Base-by-base conservation (phyloP, 2,888 invertebrate species). In the Chrysotoxum bicinctum region DNA sequence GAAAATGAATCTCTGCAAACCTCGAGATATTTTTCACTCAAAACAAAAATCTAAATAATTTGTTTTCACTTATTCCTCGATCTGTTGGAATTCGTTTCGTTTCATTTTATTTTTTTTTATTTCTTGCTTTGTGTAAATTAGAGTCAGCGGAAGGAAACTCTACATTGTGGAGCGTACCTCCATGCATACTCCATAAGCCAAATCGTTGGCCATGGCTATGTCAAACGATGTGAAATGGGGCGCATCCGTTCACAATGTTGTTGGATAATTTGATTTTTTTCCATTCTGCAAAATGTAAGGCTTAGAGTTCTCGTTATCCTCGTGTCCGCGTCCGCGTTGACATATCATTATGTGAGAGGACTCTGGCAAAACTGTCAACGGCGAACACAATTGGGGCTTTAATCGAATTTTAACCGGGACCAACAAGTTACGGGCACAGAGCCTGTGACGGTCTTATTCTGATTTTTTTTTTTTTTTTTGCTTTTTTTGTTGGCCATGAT, bases 241-340 rank as follows among this genome's bases (percentile, higher is more conserved):
- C 75, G 75, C 80, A 80, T 80, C 79, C 80, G 84, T 79, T 72
- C 80, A 75, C 75, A 75, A 75, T 80, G 84, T 68, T 60, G 74
- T 54, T 52, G 72, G 72, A 81, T 85, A 80, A 85, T 85, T 80
- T 85, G 76, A 85, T 80, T 80, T 75, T 35, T 43, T 58, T 62
- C 23, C 66, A 26, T 32, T 56, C 26, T 30, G 5, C 64, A 40
- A 52, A 54, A 48, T 56, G 62, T 69, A 75, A 58, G 62, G 74
- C 70, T 75, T 75, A 80, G 72, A 75, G 75, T 79, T 72, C 80
- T 48, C 60, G 66, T 84, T 79, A 75, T 79, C 66, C 80, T 52
- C 68, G 66, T 76, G 85, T 85, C 85, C 81, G 81, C 73, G 85
- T 85, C 85, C 81, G 81, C 73, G 77, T 62, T 85, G 85, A 81